Evolutionary conservation across 1,140 invertebrate species (phyloP), one percentile per base, ranked within the genome.

Genomic region (Lepidurus apus): DNA sequence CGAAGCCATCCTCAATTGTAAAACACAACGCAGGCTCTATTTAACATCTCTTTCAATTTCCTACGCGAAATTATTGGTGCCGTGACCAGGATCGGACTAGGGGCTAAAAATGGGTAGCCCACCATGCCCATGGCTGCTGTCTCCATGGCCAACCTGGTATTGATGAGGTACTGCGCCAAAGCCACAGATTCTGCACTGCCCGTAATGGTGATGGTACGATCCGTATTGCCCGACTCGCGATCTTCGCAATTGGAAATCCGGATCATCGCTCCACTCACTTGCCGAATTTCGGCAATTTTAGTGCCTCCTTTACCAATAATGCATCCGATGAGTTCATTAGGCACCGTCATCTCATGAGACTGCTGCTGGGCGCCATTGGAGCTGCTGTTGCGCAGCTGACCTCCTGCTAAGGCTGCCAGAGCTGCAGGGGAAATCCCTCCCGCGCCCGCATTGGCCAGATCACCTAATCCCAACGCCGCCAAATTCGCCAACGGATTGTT

Each of bases 281-380:
- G 95, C 91, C 90, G 94, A 82, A 99, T 99, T 89, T 99, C 98
- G 79, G 98, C 98, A 81, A 99, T 99, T 88, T 99, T 99, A 82
- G 96, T 96, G 82, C 98, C 98, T 75, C 97, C 97, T 87, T 99
- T 98, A 82, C 98, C 98, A 85, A 99, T 99, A 83, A 99, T 97
- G 87, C 97, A 99, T 8, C 97, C 97, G 85, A 99, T 98, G 80
- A 98, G 89, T 87, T 98, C 97, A 87, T 99, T 99, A 77, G 97
- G 96, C 81, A 99, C 97, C 73, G 94, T 97, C 95, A 99, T 98
- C 87, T 99, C 97, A 84, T 97, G 95, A 81, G 95, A 96, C 86
- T 97, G 93, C 83, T 93, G 92, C 85, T 80, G 89, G 88, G 78
- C 90, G 88, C 81, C 92, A 91, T 81, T 89, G 88, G 17, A 24